A percentile compares a stretch with the other conserved stretches of the same genome.
Evolutionary conservation across 2,113 vertebrate genomes (phyloP).

Genomic region (Arvicanthis niloticus): DNA sequence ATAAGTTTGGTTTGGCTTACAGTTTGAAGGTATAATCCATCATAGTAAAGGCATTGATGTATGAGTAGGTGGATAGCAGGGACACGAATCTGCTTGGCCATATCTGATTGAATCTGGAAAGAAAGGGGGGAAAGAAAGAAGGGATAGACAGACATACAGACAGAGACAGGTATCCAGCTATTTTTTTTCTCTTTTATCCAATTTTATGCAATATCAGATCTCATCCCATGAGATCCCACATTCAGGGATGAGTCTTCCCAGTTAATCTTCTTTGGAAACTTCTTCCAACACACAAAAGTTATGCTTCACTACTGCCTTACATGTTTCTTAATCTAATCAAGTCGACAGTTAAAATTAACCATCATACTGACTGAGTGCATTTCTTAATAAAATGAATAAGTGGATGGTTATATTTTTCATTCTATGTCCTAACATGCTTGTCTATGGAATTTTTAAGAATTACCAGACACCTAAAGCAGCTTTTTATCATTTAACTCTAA

Average conservation of each 20-base stretch:
- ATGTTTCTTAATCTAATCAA: neutral
- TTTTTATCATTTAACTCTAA: neutral
- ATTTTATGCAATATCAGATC: neutral
- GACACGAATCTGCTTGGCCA: neutral
- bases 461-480: neutral
- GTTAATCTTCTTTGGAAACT: neutral
- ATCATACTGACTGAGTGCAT: neutral
- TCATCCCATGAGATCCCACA: neutral
- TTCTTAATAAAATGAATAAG: neutral
- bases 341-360: neutral
- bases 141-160: accelerated
- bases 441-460: neutral
- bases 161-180: neutral
- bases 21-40: neutral
- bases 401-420: neutral
- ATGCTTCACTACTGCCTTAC: neutral
- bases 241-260: neutral
- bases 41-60: neutral
- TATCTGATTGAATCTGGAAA: too few species aligned
- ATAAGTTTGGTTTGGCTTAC: neutral
- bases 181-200: neutral
- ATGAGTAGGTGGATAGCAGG: too few species aligned
- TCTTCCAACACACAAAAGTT: neutral
- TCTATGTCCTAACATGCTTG: neutral
- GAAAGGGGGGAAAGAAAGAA: too few species aligned